A percentile compares a stretch with the other conserved stretches of the same genome.
Evolutionary conservation across 2,797 vertebrate species (phyloP).

Genomic region (Silurus lanzhouensis): DNA sequence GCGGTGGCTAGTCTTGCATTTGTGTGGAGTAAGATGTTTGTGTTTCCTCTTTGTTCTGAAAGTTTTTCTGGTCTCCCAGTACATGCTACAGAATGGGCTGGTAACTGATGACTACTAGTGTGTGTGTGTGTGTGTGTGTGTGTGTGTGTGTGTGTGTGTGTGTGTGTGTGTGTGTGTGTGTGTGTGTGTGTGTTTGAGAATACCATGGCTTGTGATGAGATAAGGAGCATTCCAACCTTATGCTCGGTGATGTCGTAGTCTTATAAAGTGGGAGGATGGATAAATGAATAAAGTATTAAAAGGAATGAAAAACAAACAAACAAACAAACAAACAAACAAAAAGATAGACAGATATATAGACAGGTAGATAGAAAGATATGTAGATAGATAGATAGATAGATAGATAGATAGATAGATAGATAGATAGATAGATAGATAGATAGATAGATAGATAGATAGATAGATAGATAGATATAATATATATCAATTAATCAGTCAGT

Average conservation of each 20-base stretch:
- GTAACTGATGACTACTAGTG: not conserved
- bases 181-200: not conserved
- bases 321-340: too few relatives aligned
- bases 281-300: not conserved
- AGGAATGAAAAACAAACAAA: too few relatives aligned
- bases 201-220: not conserved
- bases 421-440: too few relatives aligned
- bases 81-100: not conserved
- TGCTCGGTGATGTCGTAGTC: not conserved
- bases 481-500: not conserved
- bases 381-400: too few relatives aligned
- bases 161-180: not conserved
- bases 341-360: too few relatives aligned
- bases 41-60: not conserved
- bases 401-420: too few relatives aligned
- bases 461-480: too few relatives aligned
- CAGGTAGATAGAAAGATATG: too few relatives aligned
- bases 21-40: not conserved
- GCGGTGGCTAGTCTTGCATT: too few relatives aligned
- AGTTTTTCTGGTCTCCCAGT: not conserved
- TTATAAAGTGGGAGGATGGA: not conserved
- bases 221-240: not conserved
- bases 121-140: too few relatives aligned
- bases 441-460: too few relatives aligned
- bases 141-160: too few relatives aligned